These are phyloP conservation scores for Enteromius viviparus DNA, from an alignment of 2,797 vertebrate genomes.

Conservation along the genomic window DNA sequence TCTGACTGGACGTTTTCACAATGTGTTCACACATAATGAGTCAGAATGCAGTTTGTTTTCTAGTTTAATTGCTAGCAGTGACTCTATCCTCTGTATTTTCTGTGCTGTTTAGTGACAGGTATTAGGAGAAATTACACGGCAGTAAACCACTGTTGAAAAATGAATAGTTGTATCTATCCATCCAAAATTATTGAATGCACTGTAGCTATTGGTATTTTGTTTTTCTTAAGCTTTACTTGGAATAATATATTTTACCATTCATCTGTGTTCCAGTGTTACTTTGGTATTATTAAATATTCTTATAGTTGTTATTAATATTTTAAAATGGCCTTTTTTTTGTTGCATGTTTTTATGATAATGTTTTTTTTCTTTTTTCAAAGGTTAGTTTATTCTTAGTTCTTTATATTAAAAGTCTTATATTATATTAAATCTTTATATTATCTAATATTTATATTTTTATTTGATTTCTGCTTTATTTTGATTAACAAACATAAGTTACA, in stretches of 20 bases:
- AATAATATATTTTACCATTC: neutral
- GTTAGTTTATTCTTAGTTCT: neutral
- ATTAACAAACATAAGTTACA: neutral
- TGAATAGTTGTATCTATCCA: neutral
- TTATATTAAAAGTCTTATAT: neutral
- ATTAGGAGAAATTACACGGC: neutral
- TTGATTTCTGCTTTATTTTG: neutral
- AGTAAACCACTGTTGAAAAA: neutral
- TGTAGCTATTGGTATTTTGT: neutral
- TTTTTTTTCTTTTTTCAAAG: too few relatives aligned
- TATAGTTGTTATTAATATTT: neutral
- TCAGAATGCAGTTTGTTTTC: neutral
- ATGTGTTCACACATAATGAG: neutral
- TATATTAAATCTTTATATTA: neutral
- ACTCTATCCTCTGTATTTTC: neutral
- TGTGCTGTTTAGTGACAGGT: neutral
- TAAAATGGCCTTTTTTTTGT: neutral
- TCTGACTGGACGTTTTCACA: neutral
- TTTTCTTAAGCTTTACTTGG: neutral
- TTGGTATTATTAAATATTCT: neutral
- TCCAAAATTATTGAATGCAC: neutral
- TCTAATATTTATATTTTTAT: neutral
- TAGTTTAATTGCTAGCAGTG: neutral
- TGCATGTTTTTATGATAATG: neutral
- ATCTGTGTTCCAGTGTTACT: neutral